Base-by-base conservation (phyloP, 2,888 invertebrate species). In the Drosophila affinis region DNA sequence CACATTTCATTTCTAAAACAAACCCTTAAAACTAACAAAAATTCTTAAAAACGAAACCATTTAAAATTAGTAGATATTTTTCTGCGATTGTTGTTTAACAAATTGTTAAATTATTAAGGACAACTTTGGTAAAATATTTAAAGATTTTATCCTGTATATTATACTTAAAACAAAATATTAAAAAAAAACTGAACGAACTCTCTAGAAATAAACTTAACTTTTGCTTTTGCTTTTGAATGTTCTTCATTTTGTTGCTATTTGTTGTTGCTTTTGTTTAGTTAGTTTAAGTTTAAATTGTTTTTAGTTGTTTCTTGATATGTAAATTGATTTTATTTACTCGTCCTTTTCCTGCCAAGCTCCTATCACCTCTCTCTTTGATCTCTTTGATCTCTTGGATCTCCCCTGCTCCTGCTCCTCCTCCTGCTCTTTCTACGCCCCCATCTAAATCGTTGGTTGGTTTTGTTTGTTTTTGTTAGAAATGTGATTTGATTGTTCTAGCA, bases 81-180 rank as follows among this genome's bases (percentile, higher is more conserved):
- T 49, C 58, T 63, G 2, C 6, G 60, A 54, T 59, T 67, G 76
- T 78, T 77, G 59, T 68, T 76, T 71, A 80, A 88, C 83, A 88
- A 88, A 75, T 75, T 27, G 75, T 78, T 80, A 75, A 81, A 86
- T 90, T 87, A 90, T 85, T 91, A 91, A 91, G 89, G 91, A 91
- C 91, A 91, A 91, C 91, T 91, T 91, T 91, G 91, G 92, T 91
- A 90, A 90, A 75, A 72, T 39, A 39, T 69, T 59, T 61, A 18
- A 79, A 62, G 71, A 67, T 67, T 76, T 79, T 68, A 81, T 76
- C 78, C 72, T 76, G 80, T 76, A 73, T 49, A 55, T 45, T 39
- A 39, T 39, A 72, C 84, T 77, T 77, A 83, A 62, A 60, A 62
- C 39, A 68, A 68, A 75, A 57, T 2, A 3, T 21, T 3, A 12